These are phyloP conservation scores for Macrocentrus cingulum DNA, from an alignment of 1,140 invertebrate genomes.

Conservation along the genomic window DNA sequence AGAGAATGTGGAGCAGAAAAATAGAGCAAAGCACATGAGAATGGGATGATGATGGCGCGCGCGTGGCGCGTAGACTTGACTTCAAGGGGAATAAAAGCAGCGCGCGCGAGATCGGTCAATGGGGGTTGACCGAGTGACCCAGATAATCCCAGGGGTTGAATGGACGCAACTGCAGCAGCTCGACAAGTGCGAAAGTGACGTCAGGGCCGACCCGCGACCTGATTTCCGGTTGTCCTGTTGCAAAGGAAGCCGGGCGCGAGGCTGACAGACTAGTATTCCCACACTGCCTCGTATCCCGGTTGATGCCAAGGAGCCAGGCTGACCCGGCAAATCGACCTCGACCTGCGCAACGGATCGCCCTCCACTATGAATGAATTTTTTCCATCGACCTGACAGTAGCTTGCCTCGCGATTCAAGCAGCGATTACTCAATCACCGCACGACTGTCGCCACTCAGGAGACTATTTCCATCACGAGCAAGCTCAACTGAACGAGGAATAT, in stretches of 20 bases:
- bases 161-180: constrained; percentile 19
- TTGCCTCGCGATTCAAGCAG: background rate
- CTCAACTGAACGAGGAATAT: too few species aligned
- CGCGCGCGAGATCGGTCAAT: constrained; percentile 12
- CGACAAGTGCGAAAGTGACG: constrained; percentile 17
- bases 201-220: constrained; percentile 32
- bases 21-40: background rate
- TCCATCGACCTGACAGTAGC: background rate
- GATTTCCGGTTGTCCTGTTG: constrained; percentile 27
- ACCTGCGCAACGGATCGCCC: background rate
- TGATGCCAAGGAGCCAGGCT: background rate
- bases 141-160: constrained; percentile 32
- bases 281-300: background rate
- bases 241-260: too few species aligned
- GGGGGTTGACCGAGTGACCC: constrained; percentile 18
- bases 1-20: background rate
- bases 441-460: too few species aligned
- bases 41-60: background rate
- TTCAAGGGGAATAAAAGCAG: background rate
- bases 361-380: constrained; percentile 19
- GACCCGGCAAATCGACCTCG: background rate
- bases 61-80: background rate
- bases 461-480: too few species aligned
- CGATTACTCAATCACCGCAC: too few species aligned
- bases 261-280: too few species aligned